Evolutionary conservation across 2,888 invertebrate genomes (phyloP).

Genomic region (Trisateles emortualis): DNA sequence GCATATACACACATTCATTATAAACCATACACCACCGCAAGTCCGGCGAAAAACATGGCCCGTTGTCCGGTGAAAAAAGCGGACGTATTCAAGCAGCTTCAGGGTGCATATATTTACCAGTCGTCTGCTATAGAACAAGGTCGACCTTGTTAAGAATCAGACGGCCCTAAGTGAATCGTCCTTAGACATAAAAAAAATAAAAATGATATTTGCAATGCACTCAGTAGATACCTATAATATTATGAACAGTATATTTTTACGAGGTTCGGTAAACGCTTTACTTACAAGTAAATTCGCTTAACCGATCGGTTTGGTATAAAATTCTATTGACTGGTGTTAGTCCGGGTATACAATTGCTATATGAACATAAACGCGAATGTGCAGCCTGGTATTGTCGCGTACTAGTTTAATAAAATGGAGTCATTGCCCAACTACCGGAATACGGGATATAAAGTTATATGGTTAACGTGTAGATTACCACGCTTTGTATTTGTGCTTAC

Average conservation of each 20-base stretch:
- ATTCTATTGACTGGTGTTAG: slow-evolving; percentile 10
- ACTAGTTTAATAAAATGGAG: slow-evolving; percentile 10
- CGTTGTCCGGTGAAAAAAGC: too few relatives aligned
- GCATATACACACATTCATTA: too few relatives aligned
- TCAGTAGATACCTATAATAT: not conserved
- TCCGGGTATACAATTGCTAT: slow-evolving; percentile 3
- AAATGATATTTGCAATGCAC: too few relatives aligned
- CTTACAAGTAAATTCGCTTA: slow-evolving; percentile 5
- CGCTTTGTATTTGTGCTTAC: not conserved
- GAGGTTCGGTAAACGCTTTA: slow-evolving; percentile 3
- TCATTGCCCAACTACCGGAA: slow-evolving; percentile 4
- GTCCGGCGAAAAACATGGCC: too few relatives aligned
- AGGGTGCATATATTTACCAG: too few relatives aligned
- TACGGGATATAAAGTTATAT: not conserved
- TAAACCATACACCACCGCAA: too few relatives aligned
- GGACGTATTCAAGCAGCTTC: too few relatives aligned
- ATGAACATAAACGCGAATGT: slow-evolving; percentile 15
- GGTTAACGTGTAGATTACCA: not conserved
- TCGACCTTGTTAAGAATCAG: too few relatives aligned
- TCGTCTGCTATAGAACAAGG: too few relatives aligned
- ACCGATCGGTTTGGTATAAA: slow-evolving; percentile 7
- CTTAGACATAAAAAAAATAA: too few relatives aligned
- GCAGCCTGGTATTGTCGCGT: slow-evolving; percentile 2
- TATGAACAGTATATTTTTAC: slow-evolving; percentile 12
- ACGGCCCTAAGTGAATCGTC: too few relatives aligned